phyloP scores from a whole-genome alignment of 1,140 invertebrate genomes.

The Thereuonema tuberculata region DNA sequence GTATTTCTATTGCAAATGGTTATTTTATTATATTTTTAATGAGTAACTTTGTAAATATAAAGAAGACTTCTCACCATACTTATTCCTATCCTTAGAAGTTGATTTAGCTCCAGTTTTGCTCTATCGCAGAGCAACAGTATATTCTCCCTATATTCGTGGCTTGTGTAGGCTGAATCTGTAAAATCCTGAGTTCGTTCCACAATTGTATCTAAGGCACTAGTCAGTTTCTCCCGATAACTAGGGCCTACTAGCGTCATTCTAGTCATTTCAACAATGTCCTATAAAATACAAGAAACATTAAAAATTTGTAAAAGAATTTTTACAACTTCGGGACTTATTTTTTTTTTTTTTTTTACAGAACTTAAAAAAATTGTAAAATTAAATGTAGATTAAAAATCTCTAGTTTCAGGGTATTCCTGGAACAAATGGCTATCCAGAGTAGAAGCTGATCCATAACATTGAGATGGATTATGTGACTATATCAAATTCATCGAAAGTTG shows the following conservation, averaged over 20 bases:
- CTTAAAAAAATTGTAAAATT: too few relatives aligned
- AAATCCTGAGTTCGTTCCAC: constrained; percentile 96
- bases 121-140: constrained; percentile 81
- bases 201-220: constrained; percentile 68
- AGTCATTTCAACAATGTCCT: constrained; percentile 67
- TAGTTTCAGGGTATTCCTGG: too few relatives aligned
- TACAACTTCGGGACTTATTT: neutral
- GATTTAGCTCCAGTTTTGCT: constrained; percentile 68
- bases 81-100: constrained; percentile 66
- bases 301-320: too few relatives aligned
- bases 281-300: constrained; percentile 13
- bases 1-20: too few relatives aligned
- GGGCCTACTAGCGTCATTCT: constrained; percentile 47
- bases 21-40: too few relatives aligned
- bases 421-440: too few relatives aligned
- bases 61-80: constrained; percentile 57
- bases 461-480: too few relatives aligned
- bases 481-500: too few relatives aligned
- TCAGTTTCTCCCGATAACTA: constrained; percentile 48
- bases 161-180: constrained; percentile 96
- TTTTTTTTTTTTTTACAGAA: too few relatives aligned
- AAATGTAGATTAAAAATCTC: too few relatives aligned
- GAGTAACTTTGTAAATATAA: too few relatives aligned
- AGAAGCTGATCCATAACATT: too few relatives aligned
- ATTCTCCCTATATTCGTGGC: constrained; percentile 89